Percentiles rank a stretch among this genome's conserved stretches.
phyloP scores from a whole-genome alignment of 2,888 invertebrate genomes.

The Trichopoda pennipes region DNA sequence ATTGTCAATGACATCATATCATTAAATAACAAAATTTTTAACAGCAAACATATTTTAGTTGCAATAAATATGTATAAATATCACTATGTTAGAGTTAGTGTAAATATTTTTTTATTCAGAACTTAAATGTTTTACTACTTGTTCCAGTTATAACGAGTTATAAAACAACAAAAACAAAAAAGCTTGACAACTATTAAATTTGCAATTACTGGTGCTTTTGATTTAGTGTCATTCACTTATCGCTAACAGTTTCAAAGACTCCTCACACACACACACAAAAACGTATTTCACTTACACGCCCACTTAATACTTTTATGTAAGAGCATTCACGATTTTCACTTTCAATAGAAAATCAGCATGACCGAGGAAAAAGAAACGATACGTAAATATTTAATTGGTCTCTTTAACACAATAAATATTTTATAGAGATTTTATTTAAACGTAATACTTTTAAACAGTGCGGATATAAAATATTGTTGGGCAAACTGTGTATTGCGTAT shows the following conservation, averaged over 20 bases:
- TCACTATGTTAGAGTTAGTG: neutral
- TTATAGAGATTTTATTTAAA: slow-evolving; percentile 9
- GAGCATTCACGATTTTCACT: neutral
- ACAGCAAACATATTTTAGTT: neutral
- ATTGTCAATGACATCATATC: slow-evolving; percentile 58
- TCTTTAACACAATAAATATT: neutral
- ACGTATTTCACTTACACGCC: neutral
- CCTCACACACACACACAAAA: neutral
- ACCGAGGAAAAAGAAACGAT: neutral
- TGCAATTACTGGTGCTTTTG: slow-evolving; percentile 62
- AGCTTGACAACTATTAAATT: slow-evolving; percentile 62
- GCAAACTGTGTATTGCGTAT: too few relatives aligned
- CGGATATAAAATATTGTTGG: too few relatives aligned
- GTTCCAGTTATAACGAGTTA: neutral
- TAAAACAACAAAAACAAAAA: slow-evolving; percentile 9
- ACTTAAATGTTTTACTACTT: slow-evolving; percentile 15
- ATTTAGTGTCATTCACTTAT: slow-evolving; percentile 65
- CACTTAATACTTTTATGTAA: neutral
- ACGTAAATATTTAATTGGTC: slow-evolving; percentile 5
- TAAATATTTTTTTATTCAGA: neutral
- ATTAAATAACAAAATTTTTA: slow-evolving; percentile 49
- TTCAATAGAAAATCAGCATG: neutral
- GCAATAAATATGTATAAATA: slow-evolving; percentile 1
- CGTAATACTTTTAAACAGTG: too few relatives aligned
- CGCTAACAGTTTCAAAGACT: slow-evolving; percentile 39